These are phyloP conservation scores for Lycocorax pyrrhopterus DNA, from an alignment of 2,113 vertebrate species.

Conservation along the genomic window DNA sequence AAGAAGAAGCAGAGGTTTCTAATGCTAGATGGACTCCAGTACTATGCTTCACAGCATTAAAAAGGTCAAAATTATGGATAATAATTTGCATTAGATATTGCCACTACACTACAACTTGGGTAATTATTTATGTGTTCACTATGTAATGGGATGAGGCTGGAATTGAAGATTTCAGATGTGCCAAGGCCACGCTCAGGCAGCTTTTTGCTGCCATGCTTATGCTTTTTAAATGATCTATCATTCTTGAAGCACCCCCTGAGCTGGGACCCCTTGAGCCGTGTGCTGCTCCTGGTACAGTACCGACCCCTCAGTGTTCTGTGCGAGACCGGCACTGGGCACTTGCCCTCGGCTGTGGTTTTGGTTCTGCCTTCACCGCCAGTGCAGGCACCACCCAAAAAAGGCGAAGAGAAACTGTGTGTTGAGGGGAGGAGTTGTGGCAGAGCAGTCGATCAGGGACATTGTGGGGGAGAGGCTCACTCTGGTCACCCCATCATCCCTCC, in stretches of 20 bases:
- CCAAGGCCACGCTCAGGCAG: neutral
- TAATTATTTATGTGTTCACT: neutral
- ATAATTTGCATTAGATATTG: neutral
- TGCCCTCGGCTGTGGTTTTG: neutral
- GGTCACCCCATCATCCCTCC: neutral
- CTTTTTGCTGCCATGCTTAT: neutral
- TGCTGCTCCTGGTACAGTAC: no score
- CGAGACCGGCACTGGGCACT: no score
- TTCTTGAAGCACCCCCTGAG: neutral
- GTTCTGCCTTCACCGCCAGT: rapidly evolving
- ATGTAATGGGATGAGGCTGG: neutral
- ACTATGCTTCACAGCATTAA: neutral
- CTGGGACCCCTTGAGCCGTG: neutral
- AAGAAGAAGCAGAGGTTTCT: neutral
- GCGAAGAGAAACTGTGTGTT: neutral
- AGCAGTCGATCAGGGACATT: neutral
- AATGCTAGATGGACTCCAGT: neutral
- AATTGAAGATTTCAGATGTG: neutral
- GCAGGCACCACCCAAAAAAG: neutral
- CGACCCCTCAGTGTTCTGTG: no score
- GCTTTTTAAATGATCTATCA: neutral
- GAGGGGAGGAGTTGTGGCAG: neutral
- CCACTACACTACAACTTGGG: neutral
- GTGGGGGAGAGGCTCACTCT: neutral
- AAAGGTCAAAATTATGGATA: neutral